Evolutionary conservation across 2,888 invertebrate species (phyloP).

Genomic region (Polymixis flavicincta): DNA sequence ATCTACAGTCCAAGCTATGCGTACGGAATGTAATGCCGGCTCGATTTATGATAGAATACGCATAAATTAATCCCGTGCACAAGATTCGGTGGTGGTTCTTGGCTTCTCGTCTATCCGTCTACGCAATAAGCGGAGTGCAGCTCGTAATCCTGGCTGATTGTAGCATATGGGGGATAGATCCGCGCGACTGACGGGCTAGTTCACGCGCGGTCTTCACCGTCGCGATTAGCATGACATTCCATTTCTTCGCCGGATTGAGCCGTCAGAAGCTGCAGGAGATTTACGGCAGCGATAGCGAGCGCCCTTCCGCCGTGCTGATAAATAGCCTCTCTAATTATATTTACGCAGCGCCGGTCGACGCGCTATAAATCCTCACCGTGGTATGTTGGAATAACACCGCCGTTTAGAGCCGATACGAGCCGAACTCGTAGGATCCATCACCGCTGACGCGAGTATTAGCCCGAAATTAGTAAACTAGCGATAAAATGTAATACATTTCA

Average conservation of each 20-base stretch:
- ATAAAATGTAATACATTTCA: conserved; percentile 77
- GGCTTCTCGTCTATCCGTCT: conserved; percentile 37
- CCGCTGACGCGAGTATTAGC: conserved; percentile 78
- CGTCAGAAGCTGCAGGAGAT: conserved; percentile 85
- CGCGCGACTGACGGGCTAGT: conserved; percentile 72
- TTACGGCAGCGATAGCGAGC: conserved; percentile 86
- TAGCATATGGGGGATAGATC: conserved; percentile 76
- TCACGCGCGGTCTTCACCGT: conserved; percentile 67
- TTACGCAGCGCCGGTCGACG: conserved; percentile 88
- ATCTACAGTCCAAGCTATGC: conserved; percentile 40
- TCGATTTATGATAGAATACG: conserved; percentile 43
- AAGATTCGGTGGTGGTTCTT: conserved; percentile 2
- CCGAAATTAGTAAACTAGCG: conserved; percentile 77
- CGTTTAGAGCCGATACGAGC: conserved; percentile 79
- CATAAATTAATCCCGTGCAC: conserved; percentile 35
- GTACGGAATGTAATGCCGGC: conserved; percentile 31
- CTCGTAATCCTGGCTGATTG: conserved; percentile 73
- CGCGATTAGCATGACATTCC: conserved; percentile 78
- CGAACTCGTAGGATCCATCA: conserved; percentile 79
- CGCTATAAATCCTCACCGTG: conserved; percentile 84
- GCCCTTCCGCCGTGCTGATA: conserved; percentile 89
- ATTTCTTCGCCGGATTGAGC: conserved; percentile 86
- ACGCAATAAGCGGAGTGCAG: conserved; percentile 40
- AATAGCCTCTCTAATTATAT: conserved; percentile 90
- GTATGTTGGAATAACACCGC: conserved; percentile 85